Conservation (phyloP, 2,888 invertebrate species). For the Aleiodes testaceus region DNA sequence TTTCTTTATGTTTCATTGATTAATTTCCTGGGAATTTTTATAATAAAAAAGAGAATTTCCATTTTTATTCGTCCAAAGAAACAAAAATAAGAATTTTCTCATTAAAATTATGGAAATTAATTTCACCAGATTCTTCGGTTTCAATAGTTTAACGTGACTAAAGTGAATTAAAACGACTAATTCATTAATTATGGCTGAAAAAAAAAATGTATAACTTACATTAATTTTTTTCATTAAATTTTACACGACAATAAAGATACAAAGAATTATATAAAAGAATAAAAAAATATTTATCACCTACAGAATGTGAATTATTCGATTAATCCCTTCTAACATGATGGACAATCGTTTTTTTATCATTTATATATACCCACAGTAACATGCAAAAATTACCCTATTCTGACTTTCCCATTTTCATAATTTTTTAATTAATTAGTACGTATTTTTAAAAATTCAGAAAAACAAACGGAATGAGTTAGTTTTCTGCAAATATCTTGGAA, state of each 20-base stretch:
- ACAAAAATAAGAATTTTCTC: too few relatives aligned
- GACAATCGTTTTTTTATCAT: too few relatives aligned
- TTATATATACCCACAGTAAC: not conserved
- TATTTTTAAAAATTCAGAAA: too few relatives aligned
- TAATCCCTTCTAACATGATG: not conserved
- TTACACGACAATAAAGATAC: not conserved
- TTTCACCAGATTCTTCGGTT: constrained; percentile 5
- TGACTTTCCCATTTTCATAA: not conserved
- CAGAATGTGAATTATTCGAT: not conserved
- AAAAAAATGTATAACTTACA: constrained; percentile 1
- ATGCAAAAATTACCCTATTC: constrained; percentile 11
- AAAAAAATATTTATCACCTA: constrained; percentile 20
- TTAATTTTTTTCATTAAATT: constrained; percentile 1
- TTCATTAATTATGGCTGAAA: not conserved
- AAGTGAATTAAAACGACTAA: constrained; percentile 10
- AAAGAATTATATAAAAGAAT: constrained; percentile 20
- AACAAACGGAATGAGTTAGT: too few relatives aligned
- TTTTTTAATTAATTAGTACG: too few relatives aligned
- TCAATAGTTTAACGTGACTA: not conserved
- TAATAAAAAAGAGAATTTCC: not conserved
- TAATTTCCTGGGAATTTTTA: not conserved
- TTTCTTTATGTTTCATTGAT: constrained; percentile 15
- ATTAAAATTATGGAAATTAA: not conserved
- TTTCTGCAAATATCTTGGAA: too few relatives aligned
- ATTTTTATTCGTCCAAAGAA: not conserved